A percentile compares a stretch with the other conserved stretches of the same genome.
Evolutionary conservation across 2,797 vertebrate genomes (phyloP).

Genomic region (Basileuterus tristriatus): DNA sequence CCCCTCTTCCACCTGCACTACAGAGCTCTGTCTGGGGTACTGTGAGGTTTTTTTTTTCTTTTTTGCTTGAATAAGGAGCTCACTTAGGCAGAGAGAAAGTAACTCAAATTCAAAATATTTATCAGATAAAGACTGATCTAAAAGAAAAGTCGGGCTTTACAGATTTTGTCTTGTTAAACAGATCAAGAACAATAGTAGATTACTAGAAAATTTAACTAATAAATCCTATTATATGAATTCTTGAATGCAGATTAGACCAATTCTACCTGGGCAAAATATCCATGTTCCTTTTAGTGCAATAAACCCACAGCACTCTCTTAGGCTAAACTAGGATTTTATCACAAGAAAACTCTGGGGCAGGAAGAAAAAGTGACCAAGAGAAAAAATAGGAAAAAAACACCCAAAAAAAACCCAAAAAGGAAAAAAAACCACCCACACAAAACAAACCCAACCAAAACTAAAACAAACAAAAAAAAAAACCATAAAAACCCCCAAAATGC

Average conservation of each 20-base stretch:
- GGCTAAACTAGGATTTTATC: background rate
- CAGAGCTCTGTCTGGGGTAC: background rate
- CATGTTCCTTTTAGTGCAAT: background rate
- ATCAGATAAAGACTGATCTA: background rate
- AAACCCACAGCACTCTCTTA: background rate
- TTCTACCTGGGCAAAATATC: background rate
- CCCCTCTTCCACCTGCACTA: background rate
- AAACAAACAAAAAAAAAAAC: no score
- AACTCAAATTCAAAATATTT: background rate
- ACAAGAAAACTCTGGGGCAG: background rate
- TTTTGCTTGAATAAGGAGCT: background rate
- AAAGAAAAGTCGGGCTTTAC: background rate
- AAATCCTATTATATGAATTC: background rate
- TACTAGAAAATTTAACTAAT: background rate
- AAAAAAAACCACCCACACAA: no score
- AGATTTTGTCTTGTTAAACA: background rate
- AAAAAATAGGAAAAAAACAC: background rate
- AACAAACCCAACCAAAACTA: no score
- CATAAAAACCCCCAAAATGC: no score
- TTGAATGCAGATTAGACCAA: background rate
- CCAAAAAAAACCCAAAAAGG: background rate
- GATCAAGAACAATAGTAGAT: background rate
- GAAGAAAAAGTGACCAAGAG: background rate
- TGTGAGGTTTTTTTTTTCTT: accelerated
- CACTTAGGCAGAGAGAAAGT: background rate